phyloP scores from a whole-genome alignment of 2,113 vertebrate genomes.

The Catagonus wagneri region DNA sequence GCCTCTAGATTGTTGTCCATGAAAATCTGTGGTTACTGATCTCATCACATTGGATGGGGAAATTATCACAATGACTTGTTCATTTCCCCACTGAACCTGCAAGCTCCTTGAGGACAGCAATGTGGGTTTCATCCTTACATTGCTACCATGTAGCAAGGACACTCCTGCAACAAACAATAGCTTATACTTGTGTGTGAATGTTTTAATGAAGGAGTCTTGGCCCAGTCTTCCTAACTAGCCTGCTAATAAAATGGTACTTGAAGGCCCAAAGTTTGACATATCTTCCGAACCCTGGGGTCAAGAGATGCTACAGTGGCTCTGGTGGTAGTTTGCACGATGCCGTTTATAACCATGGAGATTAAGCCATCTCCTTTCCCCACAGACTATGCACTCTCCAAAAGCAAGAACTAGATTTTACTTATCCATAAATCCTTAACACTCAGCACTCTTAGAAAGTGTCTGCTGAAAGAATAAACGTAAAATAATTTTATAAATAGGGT shows the following conservation, averaged over 20 bases:
- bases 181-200: neutral
- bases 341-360: neutral
- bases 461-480: slow-evolving; percentile 32
- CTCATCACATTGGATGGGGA: neutral
- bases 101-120: neutral
- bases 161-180: neutral
- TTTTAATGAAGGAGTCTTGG: neutral
- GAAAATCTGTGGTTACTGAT: neutral
- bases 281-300: neutral
- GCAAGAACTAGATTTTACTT: neutral
- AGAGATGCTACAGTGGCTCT: neutral
- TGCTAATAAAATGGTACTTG: slow-evolving; percentile 22
- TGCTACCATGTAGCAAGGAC: neutral
- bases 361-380: neutral
- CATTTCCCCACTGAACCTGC: neutral
- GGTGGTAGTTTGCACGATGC: neutral
- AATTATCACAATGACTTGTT: neutral
- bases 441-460: neutral
- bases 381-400: neutral
- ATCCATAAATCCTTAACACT: neutral
- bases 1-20: neutral
- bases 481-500: neutral
- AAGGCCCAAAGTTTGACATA: neutral
- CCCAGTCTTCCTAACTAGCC: neutral
- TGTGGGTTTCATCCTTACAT: neutral